A percentile compares a stretch with the other conserved stretches of the same genome.
Evolutionary conservation across 2,888 invertebrate species (phyloP).

Genomic region (Resseliella maxima): DNA sequence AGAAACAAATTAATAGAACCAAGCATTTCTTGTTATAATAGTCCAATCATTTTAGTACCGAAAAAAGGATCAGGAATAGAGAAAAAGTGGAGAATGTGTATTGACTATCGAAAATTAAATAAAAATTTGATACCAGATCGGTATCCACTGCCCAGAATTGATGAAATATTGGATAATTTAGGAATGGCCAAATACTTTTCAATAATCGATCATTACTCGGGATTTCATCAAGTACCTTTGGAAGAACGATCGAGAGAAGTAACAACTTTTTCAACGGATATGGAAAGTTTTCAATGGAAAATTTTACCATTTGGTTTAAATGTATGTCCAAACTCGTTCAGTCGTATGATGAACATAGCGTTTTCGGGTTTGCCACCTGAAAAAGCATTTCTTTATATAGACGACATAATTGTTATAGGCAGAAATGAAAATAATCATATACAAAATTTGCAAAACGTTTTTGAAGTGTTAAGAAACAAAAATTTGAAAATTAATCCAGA

Average conservation of each 20-base stretch:
- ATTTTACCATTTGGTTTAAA: constrained; percentile 60
- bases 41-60: constrained; percentile 60
- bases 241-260: constrained; percentile 58
- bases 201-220: constrained; percentile 57
- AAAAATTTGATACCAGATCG: constrained; percentile 57
- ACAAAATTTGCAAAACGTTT: constrained; percentile 59
- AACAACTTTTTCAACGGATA: constrained; percentile 59
- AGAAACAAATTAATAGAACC: constrained; percentile 59
- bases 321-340: constrained; percentile 60
- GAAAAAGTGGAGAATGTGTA: constrained; percentile 57
- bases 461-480: constrained; percentile 59
- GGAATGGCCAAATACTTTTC: constrained; percentile 58
- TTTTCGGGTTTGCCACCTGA: constrained; percentile 59
- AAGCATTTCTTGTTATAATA: constrained; percentile 59
- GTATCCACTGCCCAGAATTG: constrained; percentile 56
- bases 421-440: constrained; percentile 58
- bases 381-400: constrained; percentile 60
- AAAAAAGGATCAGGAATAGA: constrained; percentile 58
- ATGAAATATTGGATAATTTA: background rate
- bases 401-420: constrained; percentile 60
- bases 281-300: constrained; percentile 59
- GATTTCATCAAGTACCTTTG: constrained; percentile 58
- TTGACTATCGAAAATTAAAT: constrained; percentile 35
- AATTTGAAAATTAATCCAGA: constrained; percentile 59
- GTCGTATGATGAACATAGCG: constrained; percentile 61